Evolutionary conservation across 2,797 vertebrate genomes (phyloP).

Genomic region (Lemur catta): DNA sequence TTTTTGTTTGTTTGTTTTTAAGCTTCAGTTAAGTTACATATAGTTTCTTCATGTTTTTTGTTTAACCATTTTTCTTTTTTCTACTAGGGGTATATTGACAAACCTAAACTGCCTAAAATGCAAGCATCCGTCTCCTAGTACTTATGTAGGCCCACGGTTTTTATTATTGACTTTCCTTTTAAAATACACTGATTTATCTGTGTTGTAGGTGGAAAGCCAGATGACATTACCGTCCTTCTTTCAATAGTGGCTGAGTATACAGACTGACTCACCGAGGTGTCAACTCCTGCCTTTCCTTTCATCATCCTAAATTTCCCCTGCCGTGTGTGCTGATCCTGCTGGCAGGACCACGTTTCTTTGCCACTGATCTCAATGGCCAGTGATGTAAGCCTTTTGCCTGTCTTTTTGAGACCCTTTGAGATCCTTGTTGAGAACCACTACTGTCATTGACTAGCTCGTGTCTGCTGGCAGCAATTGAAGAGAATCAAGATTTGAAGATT

Average conservation of each 20-base stretch:
- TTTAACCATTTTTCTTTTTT: not conserved
- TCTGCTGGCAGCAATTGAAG: conserved; percentile 79
- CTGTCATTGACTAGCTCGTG: conserved; percentile 68
- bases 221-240: conserved; percentile 98
- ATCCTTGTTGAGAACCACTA: conserved; percentile 83
- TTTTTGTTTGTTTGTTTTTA: not conserved
- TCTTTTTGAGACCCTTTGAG: conserved; percentile 59
- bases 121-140: not conserved
- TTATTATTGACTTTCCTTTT: not conserved
- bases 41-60: not conserved
- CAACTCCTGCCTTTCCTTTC: conserved; percentile 44
- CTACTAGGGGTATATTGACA: not conserved
- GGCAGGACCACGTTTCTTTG: conserved; percentile 84
- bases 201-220: conserved; percentile 95
- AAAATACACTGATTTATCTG: conserved; percentile 23
- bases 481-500: conserved; percentile 78
- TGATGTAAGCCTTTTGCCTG: conserved; percentile 74
- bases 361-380: conserved; percentile 79
- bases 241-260: conserved; percentile 99
- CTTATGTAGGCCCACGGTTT: not conserved
- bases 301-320: conserved; percentile 57
- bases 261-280: conserved; percentile 86
- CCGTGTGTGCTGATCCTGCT: conserved; percentile 84
- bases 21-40: not conserved
- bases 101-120: not conserved